Conservation (phyloP, 2,113 vertebrate genomes). For the Sinocyclocheilus rhinocerous region DNA sequence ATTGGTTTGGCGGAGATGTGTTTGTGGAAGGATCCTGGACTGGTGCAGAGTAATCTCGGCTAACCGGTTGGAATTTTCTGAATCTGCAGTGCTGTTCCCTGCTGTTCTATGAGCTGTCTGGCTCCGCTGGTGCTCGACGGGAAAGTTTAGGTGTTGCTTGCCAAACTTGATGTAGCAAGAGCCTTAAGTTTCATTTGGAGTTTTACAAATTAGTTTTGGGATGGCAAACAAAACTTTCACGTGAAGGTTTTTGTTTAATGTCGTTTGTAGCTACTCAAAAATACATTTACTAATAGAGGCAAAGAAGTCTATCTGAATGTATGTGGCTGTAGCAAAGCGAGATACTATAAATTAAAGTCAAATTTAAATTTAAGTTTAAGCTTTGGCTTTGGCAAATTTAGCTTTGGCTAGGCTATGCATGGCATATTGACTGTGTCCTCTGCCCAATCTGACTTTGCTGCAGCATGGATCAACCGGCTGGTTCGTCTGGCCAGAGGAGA, state of each 20-base stretch:
- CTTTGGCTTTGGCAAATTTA: too few relatives aligned
- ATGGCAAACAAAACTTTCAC: background rate
- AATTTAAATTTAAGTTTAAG: too few relatives aligned
- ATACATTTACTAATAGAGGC: too few relatives aligned
- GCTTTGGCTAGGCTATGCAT: too few relatives aligned
- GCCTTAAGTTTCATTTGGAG: background rate
- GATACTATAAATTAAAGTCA: too few relatives aligned
- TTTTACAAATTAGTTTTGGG: background rate
- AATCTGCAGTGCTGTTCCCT: background rate
- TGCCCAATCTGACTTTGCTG: too few relatives aligned
- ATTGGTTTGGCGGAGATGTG: background rate
- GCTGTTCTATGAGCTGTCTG: background rate
- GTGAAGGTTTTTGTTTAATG: background rate
- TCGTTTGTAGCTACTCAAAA: too few relatives aligned
- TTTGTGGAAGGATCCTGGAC: background rate
- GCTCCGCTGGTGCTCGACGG: background rate
- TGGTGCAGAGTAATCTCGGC: background rate
- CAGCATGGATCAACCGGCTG: too few relatives aligned
- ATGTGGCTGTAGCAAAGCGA: too few relatives aligned
- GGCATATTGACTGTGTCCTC: too few relatives aligned
- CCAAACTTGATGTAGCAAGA: background rate
- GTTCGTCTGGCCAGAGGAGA: too few relatives aligned
- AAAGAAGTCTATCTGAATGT: too few relatives aligned
- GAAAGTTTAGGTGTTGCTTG: background rate
- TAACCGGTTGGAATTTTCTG: background rate